Percentiles rank a stretch among this genome's conserved stretches.
phyloP scores from a whole-genome alignment of 1,140 invertebrate genomes.

The Oncopeltus fasciatus region DNA sequence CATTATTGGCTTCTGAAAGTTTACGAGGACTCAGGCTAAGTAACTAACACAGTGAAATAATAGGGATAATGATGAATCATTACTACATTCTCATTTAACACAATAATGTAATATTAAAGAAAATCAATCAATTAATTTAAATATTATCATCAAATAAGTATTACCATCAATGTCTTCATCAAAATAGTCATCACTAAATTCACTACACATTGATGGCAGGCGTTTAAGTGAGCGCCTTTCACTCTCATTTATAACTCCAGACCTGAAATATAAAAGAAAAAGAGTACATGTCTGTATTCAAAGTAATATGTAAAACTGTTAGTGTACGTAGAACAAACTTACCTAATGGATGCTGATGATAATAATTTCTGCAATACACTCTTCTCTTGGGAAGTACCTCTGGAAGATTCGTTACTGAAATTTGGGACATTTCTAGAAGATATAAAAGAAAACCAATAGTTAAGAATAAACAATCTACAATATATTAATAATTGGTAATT shows the following conservation, averaged over 20 bases:
- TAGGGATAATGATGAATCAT: neutral
- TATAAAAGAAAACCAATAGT: too few relatives aligned
- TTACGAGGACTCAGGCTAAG: too few relatives aligned
- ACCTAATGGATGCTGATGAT: slow-evolving; percentile 25
- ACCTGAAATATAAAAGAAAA: slow-evolving; percentile 11
- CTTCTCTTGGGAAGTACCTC: slow-evolving; percentile 18
- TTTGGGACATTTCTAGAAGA: slow-evolving; percentile 13
- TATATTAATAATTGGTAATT: too few relatives aligned
- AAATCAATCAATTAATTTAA: slow-evolving; percentile 5
- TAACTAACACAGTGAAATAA: neutral
- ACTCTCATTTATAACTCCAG: slow-evolving; percentile 16
- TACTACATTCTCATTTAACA: neutral
- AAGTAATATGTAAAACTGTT: neutral
- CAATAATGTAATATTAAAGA: neutral
- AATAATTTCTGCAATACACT: slow-evolving; percentile 22
- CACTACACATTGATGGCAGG: slow-evolving; percentile 19
- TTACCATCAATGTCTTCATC: slow-evolving; percentile 32
- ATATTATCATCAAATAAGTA: neutral
- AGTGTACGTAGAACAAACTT: too few relatives aligned
- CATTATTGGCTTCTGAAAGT: too few relatives aligned
- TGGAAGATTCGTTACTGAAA: neutral
- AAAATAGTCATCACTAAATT: slow-evolving; percentile 31
- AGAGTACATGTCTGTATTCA: neutral
- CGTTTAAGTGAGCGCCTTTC: slow-evolving; percentile 19
- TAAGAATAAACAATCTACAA: too few relatives aligned